Evolutionary conservation across 2,888 invertebrate genomes (phyloP), one percentile per base, ranked within the genome.

Genomic region (Ophion ellenae): DNA sequence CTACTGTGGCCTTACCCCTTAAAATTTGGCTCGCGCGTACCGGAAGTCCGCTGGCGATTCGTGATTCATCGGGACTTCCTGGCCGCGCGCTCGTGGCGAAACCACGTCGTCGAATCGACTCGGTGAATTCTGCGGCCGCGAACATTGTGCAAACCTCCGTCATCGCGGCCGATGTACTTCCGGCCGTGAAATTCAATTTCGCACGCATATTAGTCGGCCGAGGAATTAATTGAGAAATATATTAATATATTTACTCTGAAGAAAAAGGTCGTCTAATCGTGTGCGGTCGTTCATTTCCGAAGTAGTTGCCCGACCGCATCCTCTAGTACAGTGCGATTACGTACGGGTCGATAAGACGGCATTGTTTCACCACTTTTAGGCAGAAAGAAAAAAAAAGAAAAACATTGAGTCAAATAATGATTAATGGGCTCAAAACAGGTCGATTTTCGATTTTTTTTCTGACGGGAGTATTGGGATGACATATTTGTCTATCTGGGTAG

Each of bases 21-120:
- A 14, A 40, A 1, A 40, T 53, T 17, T 17, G 53, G 53, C 17
- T 14, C 4, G 5, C 3, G 5, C 59, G 17, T 40, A n/a, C 75
- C 64, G 84, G 80, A 84, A 80, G 75, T 75, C 32, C 36, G 64
- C 11, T 14, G 53, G 53, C 24, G 63, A 40, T 75, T 45, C n/a
- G 70, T 57, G 75, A 76, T 76, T 84, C 61, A 24, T 57, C 57
- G 69, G 40, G 20, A 75, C 80, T 84, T 84, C 75, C 79, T 32
- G 71, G 66, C 9, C 59, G 71, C 66, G 66, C 53, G 24, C 17
- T 53, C 32, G 74, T 74, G 75, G 66, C 32, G 61, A 61, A 66
- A 53, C 63, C 40, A 74, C 74, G 64, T 32, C 67, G 63, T 45
- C 24, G 77, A 78, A 45, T 45, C 6, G 40, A 61, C 20, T 28